Percentiles rank a stretch among this genome's conserved stretches.
Evolutionary conservation across 2,888 invertebrate species (phyloP).

Genomic region (Dryocosmus kuriphilus): DNA sequence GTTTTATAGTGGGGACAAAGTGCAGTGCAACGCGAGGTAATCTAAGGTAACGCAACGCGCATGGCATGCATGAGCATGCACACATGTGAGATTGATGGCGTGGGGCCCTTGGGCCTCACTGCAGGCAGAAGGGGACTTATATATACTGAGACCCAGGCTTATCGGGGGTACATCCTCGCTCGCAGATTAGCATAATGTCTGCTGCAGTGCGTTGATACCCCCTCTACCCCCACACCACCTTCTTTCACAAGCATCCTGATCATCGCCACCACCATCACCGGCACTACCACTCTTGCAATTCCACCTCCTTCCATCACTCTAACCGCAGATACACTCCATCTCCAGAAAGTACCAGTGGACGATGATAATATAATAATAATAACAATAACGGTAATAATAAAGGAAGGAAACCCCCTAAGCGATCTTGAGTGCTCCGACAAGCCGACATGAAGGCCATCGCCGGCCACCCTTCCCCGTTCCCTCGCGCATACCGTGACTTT

Average conservation of each 20-base stretch:
- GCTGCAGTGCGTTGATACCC: conserved; percentile 72
- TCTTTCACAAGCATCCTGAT: conserved; percentile 48
- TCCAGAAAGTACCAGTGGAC: conserved; percentile 54
- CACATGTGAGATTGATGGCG: conserved; percentile 74
- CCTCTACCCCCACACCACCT: conserved; percentile 46
- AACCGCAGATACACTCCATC: conserved; percentile 56
- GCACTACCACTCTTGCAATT: conserved; percentile 41
- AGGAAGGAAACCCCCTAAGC: conserved; percentile 49
- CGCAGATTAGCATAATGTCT: conserved; percentile 77
- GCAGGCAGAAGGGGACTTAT: conserved; percentile 64
- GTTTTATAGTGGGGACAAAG: conserved; percentile 14
- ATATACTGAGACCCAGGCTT: conserved; percentile 67
- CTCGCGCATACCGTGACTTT: conserved; percentile 40
- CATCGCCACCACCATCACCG: conserved; percentile 44
- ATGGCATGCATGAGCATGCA: conserved; percentile 41
- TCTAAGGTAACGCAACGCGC: conserved; percentile 8
- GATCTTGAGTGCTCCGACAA: conserved; percentile 37
- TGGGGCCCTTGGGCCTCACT: conserved; percentile 75
- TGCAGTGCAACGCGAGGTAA: conserved; percentile 17
- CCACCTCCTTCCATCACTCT: conserved; percentile 44
- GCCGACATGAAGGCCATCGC: conserved; percentile 42
- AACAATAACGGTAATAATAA: conserved; percentile 63
- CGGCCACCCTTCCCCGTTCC: conserved; percentile 12
- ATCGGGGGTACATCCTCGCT: conserved; percentile 76
- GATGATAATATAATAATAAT: conserved; percentile 69